Evolutionary conservation across 2,888 invertebrate genomes (phyloP).

Genomic region (Mimumesa dahlbomi): DNA sequence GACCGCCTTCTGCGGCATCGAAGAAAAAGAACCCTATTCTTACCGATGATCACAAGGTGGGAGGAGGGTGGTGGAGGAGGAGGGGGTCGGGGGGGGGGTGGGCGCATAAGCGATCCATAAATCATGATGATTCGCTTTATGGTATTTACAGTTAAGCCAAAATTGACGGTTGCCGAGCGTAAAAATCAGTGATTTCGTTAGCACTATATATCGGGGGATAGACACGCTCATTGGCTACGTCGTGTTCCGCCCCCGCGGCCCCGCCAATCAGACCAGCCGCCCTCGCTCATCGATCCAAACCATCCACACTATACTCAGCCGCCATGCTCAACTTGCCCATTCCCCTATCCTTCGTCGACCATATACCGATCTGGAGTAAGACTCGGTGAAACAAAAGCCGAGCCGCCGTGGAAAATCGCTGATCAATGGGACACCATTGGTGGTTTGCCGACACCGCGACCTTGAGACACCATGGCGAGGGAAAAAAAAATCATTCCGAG

Average conservation of each 20-base stretch:
- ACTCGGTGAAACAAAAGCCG: conserved; percentile 48
- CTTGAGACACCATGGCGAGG: no score
- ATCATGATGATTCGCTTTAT: conserved; percentile 67
- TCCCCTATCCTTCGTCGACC: conserved; percentile 58
- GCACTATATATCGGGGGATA: conserved; percentile 72
- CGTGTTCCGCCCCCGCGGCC: conserved; percentile 77
- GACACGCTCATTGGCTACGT: conserved; percentile 78
- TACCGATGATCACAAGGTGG: no score
- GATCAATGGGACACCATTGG: conserved; percentile 25
- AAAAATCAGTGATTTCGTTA: conserved; percentile 80
- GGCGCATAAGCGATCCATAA: conserved; percentile 51
- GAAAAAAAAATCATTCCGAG: no score
- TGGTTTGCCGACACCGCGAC: background rate
- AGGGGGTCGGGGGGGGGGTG: conserved; percentile 2
- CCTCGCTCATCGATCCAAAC: conserved; percentile 73
- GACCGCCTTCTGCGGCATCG: no score
- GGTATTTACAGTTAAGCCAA: conserved; percentile 70
- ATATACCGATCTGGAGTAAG: conserved; percentile 57
- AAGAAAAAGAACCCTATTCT: no score
- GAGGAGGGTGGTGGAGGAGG: background rate
- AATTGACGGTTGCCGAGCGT: conserved; percentile 66
- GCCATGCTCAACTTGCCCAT: conserved; percentile 70
- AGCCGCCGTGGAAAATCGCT: conserved; percentile 36
- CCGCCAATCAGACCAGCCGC: conserved; percentile 78
- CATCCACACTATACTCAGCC: conserved; percentile 70